Percentiles rank a stretch among this genome's conserved stretches.
phyloP scores from a whole-genome alignment of 2,113 vertebrate genomes.

The Hucho hucho region DNA sequence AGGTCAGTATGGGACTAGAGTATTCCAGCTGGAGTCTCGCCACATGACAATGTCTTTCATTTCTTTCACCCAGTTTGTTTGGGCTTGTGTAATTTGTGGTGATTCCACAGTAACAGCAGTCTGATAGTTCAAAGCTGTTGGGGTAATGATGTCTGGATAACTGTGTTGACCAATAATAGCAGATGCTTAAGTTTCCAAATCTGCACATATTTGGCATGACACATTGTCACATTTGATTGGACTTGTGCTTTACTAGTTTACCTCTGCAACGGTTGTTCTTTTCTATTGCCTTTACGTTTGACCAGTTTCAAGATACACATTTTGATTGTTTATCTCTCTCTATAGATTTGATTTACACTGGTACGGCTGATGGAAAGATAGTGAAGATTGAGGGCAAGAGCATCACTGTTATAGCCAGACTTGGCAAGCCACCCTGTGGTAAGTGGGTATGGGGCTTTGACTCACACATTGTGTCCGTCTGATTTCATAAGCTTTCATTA shows the following conservation, averaged over 20 bases:
- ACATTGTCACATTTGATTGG: neutral
- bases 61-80: constrained; percentile 2
- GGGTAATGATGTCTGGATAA: too few species aligned
- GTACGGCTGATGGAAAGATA: constrained; percentile 91
- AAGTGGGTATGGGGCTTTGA: constrained; percentile 53
- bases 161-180: neutral
- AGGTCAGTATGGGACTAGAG: constrained; percentile 71
- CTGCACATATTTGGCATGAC: too few species aligned
- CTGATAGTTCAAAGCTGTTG: constrained; percentile 3
- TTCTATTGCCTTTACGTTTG: neutral
- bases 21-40: neutral
- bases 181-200: neutral
- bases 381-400: constrained; percentile 86
- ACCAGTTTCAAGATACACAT: neutral
- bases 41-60: constrained; percentile 2
- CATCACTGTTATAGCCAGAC: constrained; percentile 78
- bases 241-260: neutral
- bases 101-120: neutral
- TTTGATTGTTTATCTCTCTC: constrained; percentile 28
- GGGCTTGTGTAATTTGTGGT: neutral
- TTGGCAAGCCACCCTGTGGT: constrained; percentile 89
- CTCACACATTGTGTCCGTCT: too few species aligned
- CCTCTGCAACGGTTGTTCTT: neutral
- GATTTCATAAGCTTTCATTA: constrained; percentile 6
- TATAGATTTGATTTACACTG: constrained; percentile 88